Evolutionary conservation across 1,140 invertebrate species (phyloP), one percentile per base, ranked within the genome.

Genomic region (Colletes latitarsis): DNA sequence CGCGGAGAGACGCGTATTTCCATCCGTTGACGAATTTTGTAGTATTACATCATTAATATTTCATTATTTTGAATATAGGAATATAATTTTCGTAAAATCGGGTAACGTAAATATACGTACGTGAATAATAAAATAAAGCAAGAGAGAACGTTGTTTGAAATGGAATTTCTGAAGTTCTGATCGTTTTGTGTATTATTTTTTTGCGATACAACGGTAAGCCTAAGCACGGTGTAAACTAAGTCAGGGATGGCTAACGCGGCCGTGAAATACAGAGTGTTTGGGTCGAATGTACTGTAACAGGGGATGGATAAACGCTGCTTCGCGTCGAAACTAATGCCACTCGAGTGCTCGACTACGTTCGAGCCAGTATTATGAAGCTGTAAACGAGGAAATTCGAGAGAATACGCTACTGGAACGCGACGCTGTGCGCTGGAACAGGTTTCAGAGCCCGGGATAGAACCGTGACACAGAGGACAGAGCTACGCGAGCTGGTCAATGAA

Each of bases 301-400:
- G n/a, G 39, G 52, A 52, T 41, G 68, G 58, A 55, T 73, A 68
- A 77, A 82, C 74, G 69, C 21, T 75, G 58, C 77, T 81, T 49
- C 55, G 70, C 73, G 49, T 77, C 69, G 74, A 81, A 76, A 77
- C 84, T 78, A 74, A 84, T 77, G 84, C 73, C 82, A 64, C 53
- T 60, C 69, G 21, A 21, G 55, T 19, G 74, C 49, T 46, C 75
- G 58, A 49, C 53, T 21, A 46, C 43, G 49, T 53, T 68, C 55
- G 53, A 62, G 57, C 55, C 58, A 19, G 39, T 52, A 68, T 60
- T 76, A 66, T 81, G 55, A 74, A 63, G 60, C 80, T 64, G 66
- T 84, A 74, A 84, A 85, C 82, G 70, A 69, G 64, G 57, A 84
- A 83, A 84, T 82, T 83, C 55, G 55, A 68, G 76, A 46, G 72